Conservation (phyloP, 2,888 invertebrate species). For the Dusona sp. region DNA sequence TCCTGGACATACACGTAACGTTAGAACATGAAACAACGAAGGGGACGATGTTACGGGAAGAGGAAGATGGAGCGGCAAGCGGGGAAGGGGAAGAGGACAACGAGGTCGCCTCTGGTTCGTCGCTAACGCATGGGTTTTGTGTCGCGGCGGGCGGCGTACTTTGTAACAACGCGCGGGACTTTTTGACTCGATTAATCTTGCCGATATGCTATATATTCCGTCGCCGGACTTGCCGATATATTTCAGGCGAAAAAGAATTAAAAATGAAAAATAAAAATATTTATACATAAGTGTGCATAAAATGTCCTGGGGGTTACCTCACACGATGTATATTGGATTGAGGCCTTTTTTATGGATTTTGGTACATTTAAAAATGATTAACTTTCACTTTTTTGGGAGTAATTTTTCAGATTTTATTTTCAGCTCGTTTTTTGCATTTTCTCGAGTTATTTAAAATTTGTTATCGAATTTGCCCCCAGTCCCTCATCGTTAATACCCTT, state of each 20-base stretch:
- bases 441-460: neutral
- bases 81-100: constrained; percentile 51
- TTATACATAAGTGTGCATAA: constrained; percentile 49
- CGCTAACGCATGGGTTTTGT: constrained; percentile 75
- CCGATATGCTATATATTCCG: constrained; percentile 78
- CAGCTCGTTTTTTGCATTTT: neutral
- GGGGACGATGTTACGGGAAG: constrained; percentile 50
- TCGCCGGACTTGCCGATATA: constrained; percentile 76
- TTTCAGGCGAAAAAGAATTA: constrained; percentile 77
- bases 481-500: too few relatives aligned
- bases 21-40: constrained; percentile 72
- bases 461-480: neutral
- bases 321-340: constrained; percentile 35
- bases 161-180: constrained; percentile 83
- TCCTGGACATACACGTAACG: constrained; percentile 68
- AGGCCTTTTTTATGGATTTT: constrained; percentile 17
- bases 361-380: neutral
- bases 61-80: constrained; percentile 50
- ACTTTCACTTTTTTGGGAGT: neutral
- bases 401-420: neutral
- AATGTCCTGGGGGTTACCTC: constrained; percentile 68
- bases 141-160: constrained; percentile 82
- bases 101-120: constrained; percentile 61
- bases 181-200: constrained; percentile 84
- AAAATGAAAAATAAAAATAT: constrained; percentile 28